Evolutionary conservation across 2,113 vertebrate species (phyloP).

Genomic region (Takifugu bimaculatus): DNA sequence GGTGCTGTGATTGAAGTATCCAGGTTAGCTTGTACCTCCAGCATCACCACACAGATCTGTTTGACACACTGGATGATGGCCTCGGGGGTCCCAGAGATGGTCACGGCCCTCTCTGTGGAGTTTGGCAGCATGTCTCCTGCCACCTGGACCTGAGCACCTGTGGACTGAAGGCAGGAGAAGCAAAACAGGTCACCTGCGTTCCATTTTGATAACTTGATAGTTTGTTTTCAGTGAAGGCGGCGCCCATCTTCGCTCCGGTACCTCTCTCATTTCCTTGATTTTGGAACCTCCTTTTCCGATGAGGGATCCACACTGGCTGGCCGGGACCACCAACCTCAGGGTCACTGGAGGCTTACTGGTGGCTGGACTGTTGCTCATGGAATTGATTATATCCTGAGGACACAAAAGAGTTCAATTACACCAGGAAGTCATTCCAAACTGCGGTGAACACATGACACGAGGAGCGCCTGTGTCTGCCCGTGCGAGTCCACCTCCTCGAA

Average conservation of each 20-base stretch:
- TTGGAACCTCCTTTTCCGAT: slow-evolving; percentile 98
- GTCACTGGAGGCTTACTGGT: slow-evolving; percentile 97
- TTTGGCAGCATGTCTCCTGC: slow-evolving; percentile 98
- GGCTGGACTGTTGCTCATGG: slow-evolving; percentile 97
- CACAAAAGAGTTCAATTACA: background rate
- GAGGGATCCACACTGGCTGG: slow-evolving; percentile 94
- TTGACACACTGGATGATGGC: slow-evolving; percentile 99
- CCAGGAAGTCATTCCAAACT: no score
- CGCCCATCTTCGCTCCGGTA: slow-evolving; percentile 33
- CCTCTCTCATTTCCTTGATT: slow-evolving; percentile 98
- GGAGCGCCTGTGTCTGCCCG: no score
- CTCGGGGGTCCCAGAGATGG: slow-evolving; percentile 95
- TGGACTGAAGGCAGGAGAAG: slow-evolving; percentile 77
- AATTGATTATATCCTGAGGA: slow-evolving; percentile 93
- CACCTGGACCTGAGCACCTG: slow-evolving; percentile 97
- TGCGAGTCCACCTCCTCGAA: slow-evolving; percentile 87
- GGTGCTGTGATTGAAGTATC: no score
- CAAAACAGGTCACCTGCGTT: background rate
- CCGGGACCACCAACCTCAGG: slow-evolving; percentile 88
- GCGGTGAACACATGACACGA: no score
- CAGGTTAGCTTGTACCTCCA: slow-evolving; percentile 81
- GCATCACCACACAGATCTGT: slow-evolving; percentile 99
- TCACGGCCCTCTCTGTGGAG: slow-evolving; percentile 96
- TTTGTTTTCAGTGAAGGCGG: no score
- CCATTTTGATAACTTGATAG: no score